Evolutionary conservation across 2,888 invertebrate genomes (phyloP), one percentile per base, ranked within the genome.

Genomic region (Agriopis leucophaearia): DNA sequence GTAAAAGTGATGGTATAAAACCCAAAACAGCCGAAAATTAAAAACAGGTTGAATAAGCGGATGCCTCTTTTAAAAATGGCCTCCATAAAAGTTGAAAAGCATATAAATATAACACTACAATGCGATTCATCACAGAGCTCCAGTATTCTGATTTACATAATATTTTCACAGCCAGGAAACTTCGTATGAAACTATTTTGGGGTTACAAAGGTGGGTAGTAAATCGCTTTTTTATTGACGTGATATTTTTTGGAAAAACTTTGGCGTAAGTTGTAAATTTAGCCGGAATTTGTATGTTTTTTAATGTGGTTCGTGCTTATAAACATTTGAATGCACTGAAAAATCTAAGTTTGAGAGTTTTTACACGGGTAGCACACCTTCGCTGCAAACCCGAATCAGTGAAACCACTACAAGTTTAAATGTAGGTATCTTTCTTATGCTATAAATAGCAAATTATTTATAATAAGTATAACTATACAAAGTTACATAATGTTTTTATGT

Each of bases 131-230:
- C 45, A 64, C 59, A 27, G 27, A 27, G 27, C 15, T 10, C 52
- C 35, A 60, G 60, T 66, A 45, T 54, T 45, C 35, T 40, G 38
- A 55, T 68, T 68, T 64, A 64, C 63, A 68, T 68, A 60, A 62
- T 68, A 60, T 36, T 48, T n/a, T 59, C 59, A 42, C 55, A 45
- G 35, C 47, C 42, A 55, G 63, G 48, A 64, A 63, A 64, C 16
- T 56, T 50, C 55, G 36, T 59, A 64, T 16, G 44, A 64, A 64
- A 68, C 64, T 64, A 64, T 68, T 68, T 64, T 15, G 55, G 64
- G 38, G 18, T 36, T 16, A 54, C 50, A 55, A 63, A 68, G 59
- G 59, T 57, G n/a, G 42, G 38, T 59, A 16, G 55, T 64, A 68
- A 59, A 68, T 64, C 45, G 40, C 58, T 52, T 45, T 62, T 45